Percentiles rank a stretch among this genome's conserved stretches.
Evolutionary conservation across 2,113 vertebrate species (phyloP).

Genomic region (Oreochromis tanganicae): DNA sequence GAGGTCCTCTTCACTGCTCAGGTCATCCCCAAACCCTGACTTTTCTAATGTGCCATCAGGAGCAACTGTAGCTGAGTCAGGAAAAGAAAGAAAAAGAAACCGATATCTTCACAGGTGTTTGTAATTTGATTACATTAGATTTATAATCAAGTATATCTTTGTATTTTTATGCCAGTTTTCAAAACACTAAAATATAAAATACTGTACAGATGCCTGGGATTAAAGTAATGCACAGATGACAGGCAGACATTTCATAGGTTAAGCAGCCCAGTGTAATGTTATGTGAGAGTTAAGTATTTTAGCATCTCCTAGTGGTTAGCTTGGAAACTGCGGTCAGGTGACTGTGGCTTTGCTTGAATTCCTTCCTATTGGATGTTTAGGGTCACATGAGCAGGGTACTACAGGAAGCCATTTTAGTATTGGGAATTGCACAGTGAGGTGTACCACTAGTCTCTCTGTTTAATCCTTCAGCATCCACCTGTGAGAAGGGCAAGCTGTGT

Average conservation of each 20-base stretch:
- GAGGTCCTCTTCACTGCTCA: constrained; percentile 86
- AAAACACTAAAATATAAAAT: not conserved
- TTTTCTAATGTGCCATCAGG: constrained; percentile 79
- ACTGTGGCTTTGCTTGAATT: not conserved
- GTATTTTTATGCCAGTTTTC: not conserved
- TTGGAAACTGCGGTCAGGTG: not conserved
- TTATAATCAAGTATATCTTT: not conserved
- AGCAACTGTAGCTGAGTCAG: constrained; percentile 73
- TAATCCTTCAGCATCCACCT: not conserved
- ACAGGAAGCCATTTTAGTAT: not conserved
- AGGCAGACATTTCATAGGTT: not conserved
- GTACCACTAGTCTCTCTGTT: not conserved
- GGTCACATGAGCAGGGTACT: not conserved
- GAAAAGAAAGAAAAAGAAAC: not conserved
- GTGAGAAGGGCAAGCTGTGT: not conserved
- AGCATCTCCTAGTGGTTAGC: not conserved
- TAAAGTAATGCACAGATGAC: not conserved
- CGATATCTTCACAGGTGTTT: not conserved
- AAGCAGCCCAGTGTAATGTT: not conserved
- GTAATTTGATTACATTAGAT: not conserved
- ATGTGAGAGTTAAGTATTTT: not conserved
- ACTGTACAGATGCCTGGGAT: not conserved
- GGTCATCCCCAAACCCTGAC: constrained; percentile 70
- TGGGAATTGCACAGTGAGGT: not conserved
- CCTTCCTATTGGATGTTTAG: not conserved